Evolutionary conservation across 30 jellyfish, hydroid and myxozoan genomes (phyloP).

Genomic region (Hydractinia echinata): DNA sequence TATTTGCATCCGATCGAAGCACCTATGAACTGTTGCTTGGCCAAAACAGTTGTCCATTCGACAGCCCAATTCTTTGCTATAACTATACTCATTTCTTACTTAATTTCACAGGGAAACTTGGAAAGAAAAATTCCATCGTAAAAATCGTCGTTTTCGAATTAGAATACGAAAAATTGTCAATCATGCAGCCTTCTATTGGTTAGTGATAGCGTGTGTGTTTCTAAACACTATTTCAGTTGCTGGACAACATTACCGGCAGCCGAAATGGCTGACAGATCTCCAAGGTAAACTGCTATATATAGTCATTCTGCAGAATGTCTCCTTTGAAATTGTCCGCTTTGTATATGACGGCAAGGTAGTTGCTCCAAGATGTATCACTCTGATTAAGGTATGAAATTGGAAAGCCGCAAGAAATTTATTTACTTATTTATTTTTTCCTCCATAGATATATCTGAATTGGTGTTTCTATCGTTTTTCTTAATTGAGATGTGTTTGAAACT

Average conservation of each 20-base stretch:
- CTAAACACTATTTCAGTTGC: slow-evolving; percentile 91
- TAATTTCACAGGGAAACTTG: slow-evolving; percentile 55
- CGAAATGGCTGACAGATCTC: slow-evolving; percentile 75
- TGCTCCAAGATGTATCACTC: too few species aligned
- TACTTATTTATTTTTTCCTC: neutral
- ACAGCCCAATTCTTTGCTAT: too few species aligned
- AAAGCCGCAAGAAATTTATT: neutral
- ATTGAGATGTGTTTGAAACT: slow-evolving; percentile 81
- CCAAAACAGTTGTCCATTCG: too few species aligned
- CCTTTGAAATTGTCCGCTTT: too few species aligned
- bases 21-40: too few species aligned
- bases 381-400: too few species aligned
- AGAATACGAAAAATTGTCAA: slow-evolving; percentile 55
- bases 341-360: too few species aligned
- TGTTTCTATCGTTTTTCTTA: slow-evolving; percentile 72
- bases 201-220: slow-evolving; percentile 63
- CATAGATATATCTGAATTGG: slow-evolving; percentile 72
- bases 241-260: slow-evolving; percentile 78
- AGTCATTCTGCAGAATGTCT: too few species aligned
- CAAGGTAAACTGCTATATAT: slow-evolving; percentile 64
- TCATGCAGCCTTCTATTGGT: slow-evolving; percentile 85
- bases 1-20: too few species aligned
- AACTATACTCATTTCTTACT: too few species aligned
- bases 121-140: slow-evolving; percentile 51
- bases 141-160: slow-evolving; percentile 50